A percentile compares a stretch with the other conserved stretches of the same genome.
Conservation (phyloP, 1,140 invertebrate species). For the Drosophila seguyi region DNA sequence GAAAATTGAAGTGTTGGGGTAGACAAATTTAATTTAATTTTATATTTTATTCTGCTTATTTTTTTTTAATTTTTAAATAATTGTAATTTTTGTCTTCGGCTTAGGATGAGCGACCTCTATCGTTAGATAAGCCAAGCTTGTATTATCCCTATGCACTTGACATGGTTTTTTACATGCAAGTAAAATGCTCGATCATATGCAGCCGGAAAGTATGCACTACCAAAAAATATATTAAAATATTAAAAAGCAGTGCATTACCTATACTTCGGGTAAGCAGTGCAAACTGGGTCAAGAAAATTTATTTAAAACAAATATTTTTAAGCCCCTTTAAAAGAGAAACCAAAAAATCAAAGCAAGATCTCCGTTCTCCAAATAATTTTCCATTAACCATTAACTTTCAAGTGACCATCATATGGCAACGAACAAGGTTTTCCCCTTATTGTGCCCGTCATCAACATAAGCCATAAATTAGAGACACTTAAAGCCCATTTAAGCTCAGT, state of each 20-base stretch:
- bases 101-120: neutral
- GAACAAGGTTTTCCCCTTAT: conserved; percentile 8
- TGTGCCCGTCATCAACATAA: conserved; percentile 38
- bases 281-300: neutral
- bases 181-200: neutral
- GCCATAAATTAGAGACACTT: conserved; percentile 62
- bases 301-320: neutral
- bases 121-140: neutral
- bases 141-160: neutral
- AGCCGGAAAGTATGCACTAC: conserved; percentile 10
- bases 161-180: conserved; percentile 3
- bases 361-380: neutral
- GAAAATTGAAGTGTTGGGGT: too few species aligned
- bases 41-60: neutral
- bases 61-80: neutral
- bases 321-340: neutral
- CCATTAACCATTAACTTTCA: conserved; percentile 2
- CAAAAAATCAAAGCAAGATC: neutral
- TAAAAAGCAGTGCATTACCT: neutral
- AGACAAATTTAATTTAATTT: neutral
- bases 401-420: conserved; percentile 3
- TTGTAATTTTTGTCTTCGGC: too few species aligned
- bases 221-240: neutral
- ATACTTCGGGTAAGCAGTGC: neutral
- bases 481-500: conserved; percentile 53